Evolutionary conservation across 2,888 invertebrate genomes (phyloP).

Genomic region (Aphodius sticticus): DNA sequence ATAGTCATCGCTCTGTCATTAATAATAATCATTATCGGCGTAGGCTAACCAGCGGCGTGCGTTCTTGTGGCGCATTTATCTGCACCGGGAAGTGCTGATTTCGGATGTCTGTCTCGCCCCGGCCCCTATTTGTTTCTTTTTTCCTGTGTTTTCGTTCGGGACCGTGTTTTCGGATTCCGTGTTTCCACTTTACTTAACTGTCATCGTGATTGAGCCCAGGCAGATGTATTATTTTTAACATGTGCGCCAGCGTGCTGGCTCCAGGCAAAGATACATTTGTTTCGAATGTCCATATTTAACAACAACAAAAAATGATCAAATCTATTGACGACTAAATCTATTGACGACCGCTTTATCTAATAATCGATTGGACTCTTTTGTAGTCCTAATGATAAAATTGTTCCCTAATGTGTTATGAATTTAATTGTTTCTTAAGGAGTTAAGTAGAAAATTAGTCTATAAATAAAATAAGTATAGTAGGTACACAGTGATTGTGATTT

Average conservation of each 20-base stretch:
- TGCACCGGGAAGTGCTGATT: neutral
- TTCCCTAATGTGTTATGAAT: too few species aligned
- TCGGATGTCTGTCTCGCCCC: neutral
- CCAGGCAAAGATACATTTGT: neutral
- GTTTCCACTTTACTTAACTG: slow-evolving; percentile 44
- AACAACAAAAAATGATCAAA: neutral
- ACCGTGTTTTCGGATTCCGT: neutral
- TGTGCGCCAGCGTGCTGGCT: slow-evolving; percentile 51
- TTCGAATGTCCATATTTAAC: neutral
- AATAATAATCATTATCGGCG: neutral
- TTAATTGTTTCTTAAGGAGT: too few species aligned
- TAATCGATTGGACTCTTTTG: too few species aligned
- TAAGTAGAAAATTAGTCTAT: too few species aligned
- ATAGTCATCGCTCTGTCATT: neutral
- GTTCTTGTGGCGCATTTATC: neutral
- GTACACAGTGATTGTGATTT: too few species aligned
- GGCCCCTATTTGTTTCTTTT: neutral
- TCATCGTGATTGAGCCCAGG: slow-evolving; percentile 58
- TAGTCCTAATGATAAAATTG: neutral
- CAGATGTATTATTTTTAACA: slow-evolving; percentile 61
- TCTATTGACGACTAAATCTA: neutral
- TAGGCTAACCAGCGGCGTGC: neutral
- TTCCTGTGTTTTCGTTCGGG: slow-evolving; percentile 6
- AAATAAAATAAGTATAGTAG: too few species aligned
- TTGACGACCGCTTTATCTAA: too few species aligned